A percentile compares a stretch with the other conserved stretches of the same genome.
These are phyloP conservation scores for Trissonchulus latispiculum DNA, from an alignment of 2,888 invertebrate genomes.

Conservation along the genomic window DNA sequence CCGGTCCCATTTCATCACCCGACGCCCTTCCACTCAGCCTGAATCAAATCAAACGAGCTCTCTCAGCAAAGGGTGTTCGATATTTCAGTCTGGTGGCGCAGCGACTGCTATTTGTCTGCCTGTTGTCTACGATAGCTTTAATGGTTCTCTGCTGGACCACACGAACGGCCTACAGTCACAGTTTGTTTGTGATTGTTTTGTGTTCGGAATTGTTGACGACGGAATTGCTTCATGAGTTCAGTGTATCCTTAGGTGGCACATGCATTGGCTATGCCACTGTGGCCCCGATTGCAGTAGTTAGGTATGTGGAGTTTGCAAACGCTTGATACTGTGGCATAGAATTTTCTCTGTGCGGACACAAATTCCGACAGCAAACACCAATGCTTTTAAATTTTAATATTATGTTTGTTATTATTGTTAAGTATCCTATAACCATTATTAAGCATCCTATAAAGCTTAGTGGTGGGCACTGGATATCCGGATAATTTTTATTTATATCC, in stretches of 20 bases:
- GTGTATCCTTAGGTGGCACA: conserved; percentile 44
- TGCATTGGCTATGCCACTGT: conserved; percentile 46
- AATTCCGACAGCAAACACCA: not conserved
- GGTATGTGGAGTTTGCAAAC: conserved; percentile 32
- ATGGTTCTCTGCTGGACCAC: conserved; percentile 43
- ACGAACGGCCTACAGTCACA: conserved; percentile 37
- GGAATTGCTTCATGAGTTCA: conserved; percentile 43
- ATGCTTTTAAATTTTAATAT: not conserved
- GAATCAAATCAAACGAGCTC: conserved; percentile 26
- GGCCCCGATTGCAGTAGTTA: conserved; percentile 40
- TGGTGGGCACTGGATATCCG: too few relatives aligned
- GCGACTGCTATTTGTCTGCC: conserved; percentile 38
- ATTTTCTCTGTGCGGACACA: not conserved
- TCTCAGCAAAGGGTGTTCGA: conserved; percentile 45
- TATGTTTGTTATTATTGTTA: too few relatives aligned
- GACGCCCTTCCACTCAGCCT: not conserved
- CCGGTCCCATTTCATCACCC: not conserved
- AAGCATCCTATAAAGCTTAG: too few relatives aligned
- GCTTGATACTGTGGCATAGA: not conserved
- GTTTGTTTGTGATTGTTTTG: conserved; percentile 38
- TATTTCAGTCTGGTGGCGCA: conserved; percentile 45
- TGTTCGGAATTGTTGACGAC: conserved; percentile 40
- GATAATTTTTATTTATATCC: too few relatives aligned
- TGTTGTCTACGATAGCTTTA: conserved; percentile 38
- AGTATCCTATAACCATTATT: too few relatives aligned